These are phyloP conservation scores for Falcunculus frontatus DNA, from an alignment of 2,113 vertebrate genomes.

Conservation along the genomic window DNA sequence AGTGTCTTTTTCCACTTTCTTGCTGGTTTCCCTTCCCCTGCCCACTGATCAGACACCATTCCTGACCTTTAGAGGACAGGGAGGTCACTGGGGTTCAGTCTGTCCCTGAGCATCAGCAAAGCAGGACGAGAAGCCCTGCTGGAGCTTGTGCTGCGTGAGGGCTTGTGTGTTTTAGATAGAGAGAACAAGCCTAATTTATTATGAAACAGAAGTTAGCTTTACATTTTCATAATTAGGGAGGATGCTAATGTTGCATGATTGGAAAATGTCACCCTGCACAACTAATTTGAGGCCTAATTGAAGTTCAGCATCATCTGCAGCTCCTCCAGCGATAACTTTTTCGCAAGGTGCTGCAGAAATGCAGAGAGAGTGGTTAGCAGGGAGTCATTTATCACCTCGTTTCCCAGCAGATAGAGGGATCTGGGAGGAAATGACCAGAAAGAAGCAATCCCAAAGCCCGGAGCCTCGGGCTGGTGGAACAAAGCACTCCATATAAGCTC, in stretches of 20 bases:
- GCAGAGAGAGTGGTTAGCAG: background rate
- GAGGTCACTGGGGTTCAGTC: background rate
- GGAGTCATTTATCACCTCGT: conserved; percentile 29
- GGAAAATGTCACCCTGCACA: conserved; percentile 71
- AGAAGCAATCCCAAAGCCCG: background rate
- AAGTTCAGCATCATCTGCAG: conserved; percentile 61
- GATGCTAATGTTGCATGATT: conserved; percentile 72
- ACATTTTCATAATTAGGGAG: conserved; percentile 71
- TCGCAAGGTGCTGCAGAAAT: background rate
- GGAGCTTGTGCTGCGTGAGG: background rate
- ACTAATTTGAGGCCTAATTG: conserved; percentile 72
- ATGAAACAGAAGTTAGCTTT: conserved; percentile 57
- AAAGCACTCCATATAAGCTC: background rate
- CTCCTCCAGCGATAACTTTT: conserved; percentile 39
- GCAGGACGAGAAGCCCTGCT: background rate
- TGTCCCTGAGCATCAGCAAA: background rate
- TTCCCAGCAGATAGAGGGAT: background rate
- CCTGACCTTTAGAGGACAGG: background rate
- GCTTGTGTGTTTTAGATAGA: background rate
- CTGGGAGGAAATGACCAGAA: conserved; percentile 26
- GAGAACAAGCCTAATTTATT: conserved; percentile 54
- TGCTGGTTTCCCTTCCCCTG: background rate
- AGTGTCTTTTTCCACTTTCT: background rate
- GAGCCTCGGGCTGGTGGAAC: background rate
- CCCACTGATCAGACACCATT: background rate